phyloP scores from a whole-genome alignment of 2,113 vertebrate species.

The Synchiropus splendidus region DNA sequence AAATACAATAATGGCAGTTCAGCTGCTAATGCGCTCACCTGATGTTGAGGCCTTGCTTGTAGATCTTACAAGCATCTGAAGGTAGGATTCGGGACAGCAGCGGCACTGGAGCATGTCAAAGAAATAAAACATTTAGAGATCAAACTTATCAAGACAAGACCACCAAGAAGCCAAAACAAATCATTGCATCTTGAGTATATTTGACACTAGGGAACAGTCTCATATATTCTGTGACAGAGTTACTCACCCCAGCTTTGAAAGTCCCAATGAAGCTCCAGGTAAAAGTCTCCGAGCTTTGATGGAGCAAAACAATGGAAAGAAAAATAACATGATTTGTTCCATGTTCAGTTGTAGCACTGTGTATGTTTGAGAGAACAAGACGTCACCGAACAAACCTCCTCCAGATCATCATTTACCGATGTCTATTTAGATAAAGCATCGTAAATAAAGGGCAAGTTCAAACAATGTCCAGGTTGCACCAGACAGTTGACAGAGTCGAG shows the following conservation, averaged over 20 bases:
- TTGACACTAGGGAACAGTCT: no score
- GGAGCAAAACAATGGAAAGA: conserved; percentile 21
- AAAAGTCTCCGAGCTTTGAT: conserved; percentile 94
- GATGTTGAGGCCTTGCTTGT: conserved; percentile 99
- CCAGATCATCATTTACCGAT: no score
- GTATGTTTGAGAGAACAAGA: background rate
- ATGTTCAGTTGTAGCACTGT: no score
- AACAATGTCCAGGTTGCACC: no score
- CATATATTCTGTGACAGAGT: background rate
- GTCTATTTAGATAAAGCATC: no score
- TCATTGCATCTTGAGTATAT: conserved; percentile 15
- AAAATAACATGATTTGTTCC: background rate
- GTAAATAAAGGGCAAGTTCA: no score
- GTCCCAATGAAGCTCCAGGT: conserved; percentile 99
- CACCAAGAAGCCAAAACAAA: conserved; percentile 33
- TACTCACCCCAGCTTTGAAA: conserved; percentile 99
- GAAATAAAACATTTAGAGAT: conserved; percentile 15
- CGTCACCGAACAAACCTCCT: no score
- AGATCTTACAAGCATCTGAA: conserved; percentile 98
- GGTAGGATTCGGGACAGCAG: conserved; percentile 98
- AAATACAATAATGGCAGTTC: background rate
- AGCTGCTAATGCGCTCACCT: conserved; percentile 66
- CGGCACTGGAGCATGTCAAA: conserved; percentile 78
- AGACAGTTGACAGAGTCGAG: no score
- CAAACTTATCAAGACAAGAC: no score